A percentile compares a stretch with the other conserved stretches of the same genome.
phyloP scores from a whole-genome alignment of 2,888 invertebrate species.

The Sylvicola cinctus region DNA sequence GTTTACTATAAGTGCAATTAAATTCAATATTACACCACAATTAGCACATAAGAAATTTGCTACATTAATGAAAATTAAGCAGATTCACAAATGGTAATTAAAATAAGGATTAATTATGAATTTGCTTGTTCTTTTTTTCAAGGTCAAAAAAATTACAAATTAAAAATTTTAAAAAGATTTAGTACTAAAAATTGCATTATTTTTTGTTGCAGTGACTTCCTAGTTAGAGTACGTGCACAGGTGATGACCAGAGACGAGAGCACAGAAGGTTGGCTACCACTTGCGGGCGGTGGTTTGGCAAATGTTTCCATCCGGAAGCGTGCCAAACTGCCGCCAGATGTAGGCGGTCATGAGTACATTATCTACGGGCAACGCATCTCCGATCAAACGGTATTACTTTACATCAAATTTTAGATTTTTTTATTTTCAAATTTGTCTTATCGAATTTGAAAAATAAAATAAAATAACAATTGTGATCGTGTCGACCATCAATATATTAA shows the following conservation, averaged over 20 bases:
- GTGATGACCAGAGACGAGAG: conserved; percentile 98
- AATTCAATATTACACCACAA: too few species aligned
- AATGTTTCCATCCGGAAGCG: conserved; percentile 79
- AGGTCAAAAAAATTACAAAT: too few species aligned
- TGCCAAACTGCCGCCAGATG: conserved; percentile 30
- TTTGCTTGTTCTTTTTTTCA: too few species aligned
- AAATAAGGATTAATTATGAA: too few species aligned
- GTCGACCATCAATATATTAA: too few species aligned
- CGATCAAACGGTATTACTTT: conserved; percentile 77
- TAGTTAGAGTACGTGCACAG: conserved; percentile 96
- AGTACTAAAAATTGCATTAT: too few species aligned
- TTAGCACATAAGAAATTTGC: too few species aligned
- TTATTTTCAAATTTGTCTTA: not conserved
- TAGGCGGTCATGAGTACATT: conserved; percentile 62
- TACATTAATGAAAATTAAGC: too few species aligned
- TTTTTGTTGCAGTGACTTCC: conserved; percentile 66
- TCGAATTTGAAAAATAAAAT: not conserved
- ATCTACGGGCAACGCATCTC: conserved; percentile 84
- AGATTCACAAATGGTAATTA: too few species aligned
- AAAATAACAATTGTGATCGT: not conserved
- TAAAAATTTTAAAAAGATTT: too few species aligned
- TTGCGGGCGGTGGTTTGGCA: conserved; percentile 84
- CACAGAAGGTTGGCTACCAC: conserved; percentile 87
- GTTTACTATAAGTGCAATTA: too few species aligned
- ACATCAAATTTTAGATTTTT: not conserved